Evolutionary conservation across 2,888 invertebrate genomes (phyloP), one percentile per base, ranked within the genome.

Genomic region (Pseudeuparius sepicola): DNA sequence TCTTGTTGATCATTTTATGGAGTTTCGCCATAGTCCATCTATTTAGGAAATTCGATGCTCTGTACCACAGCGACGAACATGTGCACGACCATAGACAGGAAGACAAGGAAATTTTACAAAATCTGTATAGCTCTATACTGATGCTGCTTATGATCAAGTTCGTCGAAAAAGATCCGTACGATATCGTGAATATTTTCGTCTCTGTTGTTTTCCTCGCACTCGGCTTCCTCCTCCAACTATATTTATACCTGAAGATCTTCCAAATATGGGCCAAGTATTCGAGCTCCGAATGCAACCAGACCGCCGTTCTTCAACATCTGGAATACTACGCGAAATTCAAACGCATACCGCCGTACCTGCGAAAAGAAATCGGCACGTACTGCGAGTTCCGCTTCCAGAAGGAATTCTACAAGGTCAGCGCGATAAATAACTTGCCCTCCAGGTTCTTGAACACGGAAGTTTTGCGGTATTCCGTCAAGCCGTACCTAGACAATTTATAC

Each of bases 151-250:
- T 7, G 6, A n/a, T 20, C 20, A 6, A n/a, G n/a, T 20, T 7
- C n/a, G 20, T 6, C 20, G n/a, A 20, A 7, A 6, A 20, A 20
- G 7, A 20, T 20, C 6, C 20, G n/a, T 7, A n/a, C n/a, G n/a
- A n/a, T n/a, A n/a, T 6, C n/a, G 6, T 20, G 7, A n/a, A 20
- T 7, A 20, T 20, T 6, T n/a, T n/a, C n/a, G 6, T 20, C n/a
- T 7, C n/a, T 20, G 20, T 20, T 20, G n/a, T 20, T 20, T 20
- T 20, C n/a, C n/a, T 20, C 6, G n/a, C n/a, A 20, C n/a, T 20
- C n/a, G 20, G 20, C 7, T 20, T 20, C n/a, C 6, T 20, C 20
- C 7, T 20, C 7, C 20, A 20, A n/a, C n/a, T 20, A 20, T 20
- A 7, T n/a, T n/a, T 20, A 6, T 20, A 20, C n/a, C 7, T n/a